Percentiles rank a stretch among this genome's conserved stretches.
phyloP scores from a whole-genome alignment of 53 echinoderm and acorn worm species.

The Zoroaster sp. region DNA sequence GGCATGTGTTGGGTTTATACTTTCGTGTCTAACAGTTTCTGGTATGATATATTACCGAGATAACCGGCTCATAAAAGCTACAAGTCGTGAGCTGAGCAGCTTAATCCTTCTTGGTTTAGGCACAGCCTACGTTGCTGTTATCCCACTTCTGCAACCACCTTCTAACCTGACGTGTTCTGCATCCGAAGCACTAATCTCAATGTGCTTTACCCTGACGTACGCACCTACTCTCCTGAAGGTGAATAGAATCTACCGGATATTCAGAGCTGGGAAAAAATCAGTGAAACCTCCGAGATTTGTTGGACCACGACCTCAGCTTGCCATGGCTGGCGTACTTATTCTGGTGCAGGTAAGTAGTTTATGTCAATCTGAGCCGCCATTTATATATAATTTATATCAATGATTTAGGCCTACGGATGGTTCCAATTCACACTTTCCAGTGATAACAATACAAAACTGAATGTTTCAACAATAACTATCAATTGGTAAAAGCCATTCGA shows the following conservation, averaged over 20 bases:
- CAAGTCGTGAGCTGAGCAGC: conserved; percentile 65
- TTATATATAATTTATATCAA: no score
- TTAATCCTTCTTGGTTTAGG: conserved; percentile 63
- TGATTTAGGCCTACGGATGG: no score
- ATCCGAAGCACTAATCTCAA: conserved; percentile 39
- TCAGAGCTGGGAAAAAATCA: conserved; percentile 47
- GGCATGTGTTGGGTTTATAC: conserved; percentile 28
- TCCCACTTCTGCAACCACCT: conserved; percentile 54
- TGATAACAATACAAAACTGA: no score
- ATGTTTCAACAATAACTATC: no score
- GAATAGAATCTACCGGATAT: conserved; percentile 74
- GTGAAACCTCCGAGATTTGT: conserved; percentile 60
- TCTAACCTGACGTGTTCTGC: conserved; percentile 17
- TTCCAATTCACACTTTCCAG: no score
- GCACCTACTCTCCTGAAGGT: conserved; percentile 63
- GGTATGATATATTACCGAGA: conserved; percentile 49
- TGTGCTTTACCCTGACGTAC: conserved; percentile 65
- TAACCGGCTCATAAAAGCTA: conserved; percentile 62
- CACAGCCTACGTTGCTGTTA: conserved; percentile 48
- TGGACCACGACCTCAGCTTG: conserved; percentile 46
- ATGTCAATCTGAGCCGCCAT: no score
- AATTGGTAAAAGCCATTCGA: no score
- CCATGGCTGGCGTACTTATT: conserved; percentile 48
- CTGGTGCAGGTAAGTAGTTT: conserved; percentile 56
- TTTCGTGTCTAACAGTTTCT: background rate